A percentile compares a stretch with the other conserved stretches of the same genome.
Conservation (phyloP, 2,797 vertebrate genomes). For the Darevskia nairensis region DNA sequence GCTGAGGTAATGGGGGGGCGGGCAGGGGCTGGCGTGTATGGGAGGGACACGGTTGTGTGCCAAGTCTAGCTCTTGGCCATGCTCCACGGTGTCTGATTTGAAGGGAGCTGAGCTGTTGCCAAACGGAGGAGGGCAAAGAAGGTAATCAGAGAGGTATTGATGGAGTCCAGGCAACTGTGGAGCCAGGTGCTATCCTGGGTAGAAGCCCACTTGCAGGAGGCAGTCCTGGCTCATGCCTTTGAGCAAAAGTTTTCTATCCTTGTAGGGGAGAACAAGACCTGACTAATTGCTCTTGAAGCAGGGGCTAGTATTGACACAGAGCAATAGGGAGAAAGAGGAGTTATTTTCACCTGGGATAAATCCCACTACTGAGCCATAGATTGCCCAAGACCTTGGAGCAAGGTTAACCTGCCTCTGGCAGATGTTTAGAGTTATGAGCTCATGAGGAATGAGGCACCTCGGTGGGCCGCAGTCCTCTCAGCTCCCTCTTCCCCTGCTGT, state of each 20-base stretch:
- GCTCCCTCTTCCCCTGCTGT: no score
- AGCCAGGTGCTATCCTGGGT: background rate
- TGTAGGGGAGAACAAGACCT: background rate
- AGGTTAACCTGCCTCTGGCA: background rate
- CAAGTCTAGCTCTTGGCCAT: background rate
- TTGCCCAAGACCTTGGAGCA: background rate
- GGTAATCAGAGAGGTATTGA: background rate
- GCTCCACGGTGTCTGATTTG: background rate
- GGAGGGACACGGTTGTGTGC: background rate
- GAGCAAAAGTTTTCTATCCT: background rate
- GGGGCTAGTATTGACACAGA: background rate
- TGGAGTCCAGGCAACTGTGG: background rate
- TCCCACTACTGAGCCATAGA: background rate
- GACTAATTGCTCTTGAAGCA: background rate
- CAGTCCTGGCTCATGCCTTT: background rate
- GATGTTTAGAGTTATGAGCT: background rate
- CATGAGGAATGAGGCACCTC: background rate
- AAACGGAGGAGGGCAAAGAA: background rate
- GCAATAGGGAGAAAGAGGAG: background rate
- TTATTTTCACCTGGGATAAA: background rate
- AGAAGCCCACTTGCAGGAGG: background rate
- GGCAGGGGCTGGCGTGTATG: background rate
- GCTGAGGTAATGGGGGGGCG: conserved; percentile 85
- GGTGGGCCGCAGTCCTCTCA: background rate
- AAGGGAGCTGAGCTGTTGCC: background rate